Base-by-base conservation (phyloP, 2,888 invertebrate species). In the Electrophaes corylata region DNA sequence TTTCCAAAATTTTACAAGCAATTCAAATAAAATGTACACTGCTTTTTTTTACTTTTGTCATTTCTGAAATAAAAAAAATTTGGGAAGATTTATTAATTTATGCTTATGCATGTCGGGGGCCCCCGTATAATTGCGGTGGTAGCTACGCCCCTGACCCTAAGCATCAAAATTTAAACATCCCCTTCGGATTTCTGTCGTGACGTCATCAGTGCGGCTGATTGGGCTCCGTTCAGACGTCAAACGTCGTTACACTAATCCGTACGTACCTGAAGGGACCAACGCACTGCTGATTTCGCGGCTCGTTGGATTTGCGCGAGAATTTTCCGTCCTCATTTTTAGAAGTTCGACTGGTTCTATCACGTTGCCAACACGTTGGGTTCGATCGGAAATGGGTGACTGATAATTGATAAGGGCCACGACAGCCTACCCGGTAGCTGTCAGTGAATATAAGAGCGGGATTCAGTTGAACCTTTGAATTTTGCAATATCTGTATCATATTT, bases 181-280 rank as follows among this genome's bases (percentile, higher is more conserved):
- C 41, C 39, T 29, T 23, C 10, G 31, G 29, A 57, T 56, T 60
- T 64, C 23, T 26, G 20, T 14, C 10, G 53, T 37, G 31, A 47
- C 59, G 63, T 60, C 58, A 59, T 65, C 65, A 57, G 59, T 47
- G 14, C 59, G 60, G 53, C 48, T 62, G 59, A 56, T 47, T 55
- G 52, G 37, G 51, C 48, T 43, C 33, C 57, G 65, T 55, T 66
- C 65, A 62, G 31, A 57, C 63, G 65, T 61, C 63, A 66, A 66
- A 66, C 60, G 57, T 61, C 53, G 61, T 66, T 64, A 61, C 55
- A 59, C 56, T 65, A 63, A 65, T 61, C 65, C 61, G 47, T 55
- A 51, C 54, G 48, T 58, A 60, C 60, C 47, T 43, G 60, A 63
- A 53, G 61, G 57, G 59, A 57, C 57, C 16, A 49, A 55, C 43